phyloP scores from a whole-genome alignment of 2,888 invertebrate genomes.

The Torymus tubicola region DNA sequence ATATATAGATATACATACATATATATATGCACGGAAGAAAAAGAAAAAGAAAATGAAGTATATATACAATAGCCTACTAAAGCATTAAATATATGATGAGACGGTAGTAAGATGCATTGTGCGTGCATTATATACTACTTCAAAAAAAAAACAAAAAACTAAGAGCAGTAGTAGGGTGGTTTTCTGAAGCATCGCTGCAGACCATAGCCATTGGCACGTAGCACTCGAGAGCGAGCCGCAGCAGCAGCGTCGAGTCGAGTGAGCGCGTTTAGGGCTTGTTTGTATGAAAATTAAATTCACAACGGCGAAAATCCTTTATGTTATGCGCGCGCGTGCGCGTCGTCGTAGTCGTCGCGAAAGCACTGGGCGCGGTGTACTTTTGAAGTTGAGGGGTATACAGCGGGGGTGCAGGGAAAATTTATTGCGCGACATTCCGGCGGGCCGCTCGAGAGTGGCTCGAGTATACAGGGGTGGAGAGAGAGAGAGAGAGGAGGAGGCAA shows the following conservation, averaged over 20 bases:
- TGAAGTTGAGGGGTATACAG: conserved; percentile 11
- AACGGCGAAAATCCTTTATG: conserved; percentile 72
- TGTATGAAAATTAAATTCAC: conserved; percentile 74
- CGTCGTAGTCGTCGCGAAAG: too few relatives aligned
- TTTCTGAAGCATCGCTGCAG: conserved; percentile 67
- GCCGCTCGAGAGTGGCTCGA: neutral
- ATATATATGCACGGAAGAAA: neutral
- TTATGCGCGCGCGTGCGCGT: conserved; percentile 61
- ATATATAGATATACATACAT: too few relatives aligned
- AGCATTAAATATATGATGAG: too few relatives aligned
- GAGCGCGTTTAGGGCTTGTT: conserved; percentile 65
- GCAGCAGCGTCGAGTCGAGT: too few relatives aligned
- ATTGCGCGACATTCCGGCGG: neutral
- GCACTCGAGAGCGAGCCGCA: conserved; percentile 63
- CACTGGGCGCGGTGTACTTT: conserved; percentile 20
- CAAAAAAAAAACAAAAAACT: neutral
- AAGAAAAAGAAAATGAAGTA: conserved; percentile 44
- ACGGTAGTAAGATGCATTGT: conserved; percentile 11
- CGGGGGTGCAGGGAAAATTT: conserved; percentile 31
- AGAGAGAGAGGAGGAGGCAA: too few relatives aligned
- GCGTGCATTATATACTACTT: neutral
- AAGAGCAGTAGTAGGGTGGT: conserved; percentile 14
- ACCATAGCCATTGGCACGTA: conserved; percentile 69
- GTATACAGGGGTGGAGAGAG: too few relatives aligned
- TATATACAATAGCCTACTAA: too few relatives aligned